Percentiles rank a stretch among this genome's conserved stretches.
These are phyloP conservation scores for Trissolcus japonicus DNA, from an alignment of 2,888 invertebrate species.

Conservation along the genomic window DNA sequence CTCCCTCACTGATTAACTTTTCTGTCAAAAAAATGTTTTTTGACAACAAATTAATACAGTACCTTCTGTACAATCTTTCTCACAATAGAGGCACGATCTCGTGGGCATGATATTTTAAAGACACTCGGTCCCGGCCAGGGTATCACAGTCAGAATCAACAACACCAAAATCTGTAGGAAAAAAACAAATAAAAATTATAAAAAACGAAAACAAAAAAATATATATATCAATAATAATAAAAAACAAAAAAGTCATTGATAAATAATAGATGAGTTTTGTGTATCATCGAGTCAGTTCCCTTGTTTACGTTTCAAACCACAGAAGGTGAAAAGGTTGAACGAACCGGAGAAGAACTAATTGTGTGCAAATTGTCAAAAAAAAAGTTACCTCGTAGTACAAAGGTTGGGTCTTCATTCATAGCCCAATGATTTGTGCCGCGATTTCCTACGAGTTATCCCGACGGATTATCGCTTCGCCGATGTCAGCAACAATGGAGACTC, in stretches of 20 bases:
- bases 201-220: neutral
- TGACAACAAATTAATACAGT: too few relatives aligned
- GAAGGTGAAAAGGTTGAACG: neutral
- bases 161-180: conserved; percentile 83
- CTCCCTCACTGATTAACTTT: too few relatives aligned
- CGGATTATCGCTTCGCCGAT: conserved; percentile 30
- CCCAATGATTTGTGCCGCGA: conserved; percentile 68
- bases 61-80: conserved; percentile 89
- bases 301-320: neutral
- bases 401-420: conserved; percentile 94
- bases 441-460: conserved; percentile 38
- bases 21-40: too few relatives aligned
- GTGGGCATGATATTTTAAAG: conserved; percentile 90
- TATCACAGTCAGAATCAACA: conserved; percentile 88
- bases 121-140: conserved; percentile 93
- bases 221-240: neutral
- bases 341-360: neutral
- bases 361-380: neutral
- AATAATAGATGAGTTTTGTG: neutral
- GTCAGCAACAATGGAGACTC: conserved; percentile 46
- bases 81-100: conserved; percentile 92
- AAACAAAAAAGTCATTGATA: neutral
- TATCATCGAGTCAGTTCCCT: neutral
- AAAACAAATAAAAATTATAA: neutral
- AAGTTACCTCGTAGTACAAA: conserved; percentile 86